Base-by-base conservation (phyloP, 1,140 invertebrate genomes). In the Vollenhovia emeryi region DNA sequence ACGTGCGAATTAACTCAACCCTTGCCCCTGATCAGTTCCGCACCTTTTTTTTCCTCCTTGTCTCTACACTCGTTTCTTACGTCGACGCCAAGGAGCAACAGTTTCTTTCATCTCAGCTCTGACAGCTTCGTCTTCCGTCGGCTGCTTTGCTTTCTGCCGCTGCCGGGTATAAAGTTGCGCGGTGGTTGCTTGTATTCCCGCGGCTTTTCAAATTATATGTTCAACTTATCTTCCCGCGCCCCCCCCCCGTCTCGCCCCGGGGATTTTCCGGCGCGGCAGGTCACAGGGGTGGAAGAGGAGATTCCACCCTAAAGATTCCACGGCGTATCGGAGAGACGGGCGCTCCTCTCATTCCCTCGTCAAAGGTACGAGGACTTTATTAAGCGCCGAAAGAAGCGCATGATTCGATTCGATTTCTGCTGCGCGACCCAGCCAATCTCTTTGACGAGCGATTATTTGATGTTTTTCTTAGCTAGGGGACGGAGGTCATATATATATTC, bases 201-300 rank as follows among this genome's bases (percentile, higher is more conserved):
- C 82, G 87, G 90, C 86, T 89, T 88, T 88, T 90, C 89, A 86
- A 92, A 91, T 92, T 92, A 91, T 91, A 90, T 88, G 87, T 89
- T 87, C 84, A 88, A 88, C 84, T 89, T 86, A 89, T 89, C 88
- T 86, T 86, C 76, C 62, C 82, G 59, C n/a, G n/a, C n/a, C n/a
- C n/a, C n/a, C n/a, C 74, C 73, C 40, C 18, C 40, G 79, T 57
- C 83, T 50, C 57, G 88, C 88, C 78, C 57, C 66, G 73, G 82
- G 79, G 87, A 88, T 89, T 91, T 86, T 85, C 59, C 75, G n/a
- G 48, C 73, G 74, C 40, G 69, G 57, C 73, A 57, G 55, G 55
- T 73, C 30, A 48, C 30, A 33, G 33, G 30, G 40, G 18, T 52
- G 21, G 27, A 15, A 55, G 60, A 80, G 30, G 57, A 82, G 75